Evolutionary conservation across 2,888 invertebrate species (phyloP).

Genomic region (Oxystoma pomonae): DNA sequence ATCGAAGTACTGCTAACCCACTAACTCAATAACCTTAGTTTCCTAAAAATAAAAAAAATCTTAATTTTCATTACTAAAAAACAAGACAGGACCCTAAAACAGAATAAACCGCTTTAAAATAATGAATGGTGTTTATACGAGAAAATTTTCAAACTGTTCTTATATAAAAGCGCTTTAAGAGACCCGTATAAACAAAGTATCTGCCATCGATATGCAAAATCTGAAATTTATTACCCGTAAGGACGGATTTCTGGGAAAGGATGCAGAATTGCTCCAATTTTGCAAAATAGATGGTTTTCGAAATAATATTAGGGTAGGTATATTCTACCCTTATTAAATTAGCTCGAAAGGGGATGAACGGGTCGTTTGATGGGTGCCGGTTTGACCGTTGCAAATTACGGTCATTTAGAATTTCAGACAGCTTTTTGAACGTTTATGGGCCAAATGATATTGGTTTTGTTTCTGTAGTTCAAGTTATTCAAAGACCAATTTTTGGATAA

Average conservation of each 20-base stretch:
- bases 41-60: no score
- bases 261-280: slow-evolving; percentile 17
- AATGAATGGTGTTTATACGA: no score
- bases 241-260: slow-evolving; percentile 15
- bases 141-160: no score
- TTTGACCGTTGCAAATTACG: slow-evolving; percentile 15
- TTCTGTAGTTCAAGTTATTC: no score
- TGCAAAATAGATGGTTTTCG: slow-evolving; percentile 14
- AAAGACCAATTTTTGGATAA: no score
- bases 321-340: background rate
- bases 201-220: slow-evolving; percentile 12
- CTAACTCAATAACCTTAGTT: no score
- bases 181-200: no score
- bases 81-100: no score
- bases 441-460: background rate
- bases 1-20: no score
- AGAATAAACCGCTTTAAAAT: no score
- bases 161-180: no score
- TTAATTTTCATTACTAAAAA: no score
- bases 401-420: slow-evolving; percentile 11
- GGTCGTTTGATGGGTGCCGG: slow-evolving; percentile 15
- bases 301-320: background rate
- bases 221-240: slow-evolving; percentile 8
- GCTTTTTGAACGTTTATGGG: slow-evolving; percentile 3
- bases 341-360: background rate